These are phyloP conservation scores for Chloromyia formosa DNA, from an alignment of 2,888 invertebrate genomes.

Conservation along the genomic window DNA sequence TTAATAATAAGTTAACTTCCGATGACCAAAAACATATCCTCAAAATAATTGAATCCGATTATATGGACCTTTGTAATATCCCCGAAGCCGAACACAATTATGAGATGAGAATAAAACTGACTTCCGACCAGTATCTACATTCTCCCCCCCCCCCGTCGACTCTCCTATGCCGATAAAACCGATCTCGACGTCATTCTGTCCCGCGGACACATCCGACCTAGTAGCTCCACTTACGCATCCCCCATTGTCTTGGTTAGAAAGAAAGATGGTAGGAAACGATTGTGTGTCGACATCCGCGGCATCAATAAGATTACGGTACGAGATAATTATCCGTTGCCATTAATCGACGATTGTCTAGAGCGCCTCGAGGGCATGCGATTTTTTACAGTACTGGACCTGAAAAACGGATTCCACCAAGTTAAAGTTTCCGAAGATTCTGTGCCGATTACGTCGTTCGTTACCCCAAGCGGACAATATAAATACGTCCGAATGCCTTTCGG, in stretches of 20 bases:
- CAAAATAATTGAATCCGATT: too few species aligned
- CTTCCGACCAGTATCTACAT: neutral
- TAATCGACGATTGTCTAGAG: constrained; percentile 36
- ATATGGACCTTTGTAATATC: too few species aligned
- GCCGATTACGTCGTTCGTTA: constrained; percentile 50
- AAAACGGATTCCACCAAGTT: constrained; percentile 50
- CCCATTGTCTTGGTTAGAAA: too few species aligned
- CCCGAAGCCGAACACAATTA: too few species aligned
- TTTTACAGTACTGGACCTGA: constrained; percentile 44
- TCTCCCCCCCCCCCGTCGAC: neutral
- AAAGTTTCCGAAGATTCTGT: constrained; percentile 45
- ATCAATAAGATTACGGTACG: constrained; percentile 33
- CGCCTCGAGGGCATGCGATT: too few species aligned
- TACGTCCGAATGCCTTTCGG: constrained; percentile 51
- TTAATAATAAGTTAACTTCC: too few species aligned
- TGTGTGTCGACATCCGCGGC: constrained; percentile 39
- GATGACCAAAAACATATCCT: too few species aligned
- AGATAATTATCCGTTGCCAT: constrained; percentile 37
- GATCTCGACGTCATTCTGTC: neutral
- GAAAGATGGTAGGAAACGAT: constrained; percentile 29
- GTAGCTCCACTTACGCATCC: neutral
- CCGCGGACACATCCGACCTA: neutral
- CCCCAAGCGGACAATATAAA: constrained; percentile 50
- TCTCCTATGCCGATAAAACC: constrained; percentile 25
- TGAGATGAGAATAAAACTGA: too few species aligned